Conservation (phyloP, 2,113 vertebrate genomes). For the Vidua chalybeata region DNA sequence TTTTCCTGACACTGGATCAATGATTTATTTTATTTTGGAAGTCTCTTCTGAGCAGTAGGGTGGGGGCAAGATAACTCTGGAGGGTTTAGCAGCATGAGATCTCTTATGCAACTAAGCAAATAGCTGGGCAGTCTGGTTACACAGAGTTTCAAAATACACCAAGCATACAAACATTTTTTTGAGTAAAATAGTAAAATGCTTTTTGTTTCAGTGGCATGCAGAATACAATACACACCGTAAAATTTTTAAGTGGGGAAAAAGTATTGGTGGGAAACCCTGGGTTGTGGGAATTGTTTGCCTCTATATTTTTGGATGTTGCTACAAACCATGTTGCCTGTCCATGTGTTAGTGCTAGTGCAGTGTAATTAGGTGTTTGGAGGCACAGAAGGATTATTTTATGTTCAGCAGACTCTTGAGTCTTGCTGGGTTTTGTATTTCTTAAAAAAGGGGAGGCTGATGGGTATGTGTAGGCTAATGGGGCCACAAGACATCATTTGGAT, state of each 20-base stretch:
- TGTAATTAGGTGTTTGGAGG: background rate
- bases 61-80: constrained; percentile 10
- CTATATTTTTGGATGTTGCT: background rate
- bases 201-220: background rate
- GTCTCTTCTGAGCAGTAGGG: background rate
- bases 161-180: background rate
- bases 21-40: constrained; percentile 58
- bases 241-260: background rate
- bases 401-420: background rate
- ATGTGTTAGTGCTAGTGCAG: background rate
- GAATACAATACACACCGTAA: background rate
- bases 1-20: background rate
- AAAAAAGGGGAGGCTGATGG: background rate
- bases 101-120: constrained; percentile 56
- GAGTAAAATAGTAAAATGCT: background rate
- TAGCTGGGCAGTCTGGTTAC: constrained; percentile 17
- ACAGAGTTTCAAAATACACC: constrained; percentile 27
- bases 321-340: rapidly evolving
- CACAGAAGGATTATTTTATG: background rate
- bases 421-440: background rate
- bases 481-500: background rate
- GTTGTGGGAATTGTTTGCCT: background rate
- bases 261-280: background rate
- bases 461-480: background rate
- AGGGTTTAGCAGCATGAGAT: constrained; percentile 23